These are phyloP conservation scores for Echeneis naucrates DNA, from an alignment of 2,797 vertebrate species.

Conservation along the genomic window DNA sequence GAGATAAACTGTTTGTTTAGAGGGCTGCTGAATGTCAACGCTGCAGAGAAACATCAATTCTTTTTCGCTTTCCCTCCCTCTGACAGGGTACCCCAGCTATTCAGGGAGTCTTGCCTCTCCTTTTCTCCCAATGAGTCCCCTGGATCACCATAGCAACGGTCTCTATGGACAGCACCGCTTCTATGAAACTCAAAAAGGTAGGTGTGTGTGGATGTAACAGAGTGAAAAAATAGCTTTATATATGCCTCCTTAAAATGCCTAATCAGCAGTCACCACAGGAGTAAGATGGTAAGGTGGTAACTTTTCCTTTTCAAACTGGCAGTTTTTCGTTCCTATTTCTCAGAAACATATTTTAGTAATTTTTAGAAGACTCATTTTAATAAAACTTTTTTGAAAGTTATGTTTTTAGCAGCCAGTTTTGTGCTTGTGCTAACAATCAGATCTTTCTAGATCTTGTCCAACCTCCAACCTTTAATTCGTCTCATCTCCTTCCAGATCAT, in stretches of 20 bases:
- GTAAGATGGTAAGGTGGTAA: slow-evolving; percentile 31
- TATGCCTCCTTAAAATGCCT: slow-evolving; percentile 37
- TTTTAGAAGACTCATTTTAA: no score
- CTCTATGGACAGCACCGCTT: slow-evolving; percentile 97
- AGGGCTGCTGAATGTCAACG: slow-evolving; percentile 78
- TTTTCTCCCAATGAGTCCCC: slow-evolving; percentile 97
- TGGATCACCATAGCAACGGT: slow-evolving; percentile 97
- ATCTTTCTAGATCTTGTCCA: not conserved
- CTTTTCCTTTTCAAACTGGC: not conserved
- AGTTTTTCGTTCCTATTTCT: slow-evolving; percentile 13
- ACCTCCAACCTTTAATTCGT: not conserved
- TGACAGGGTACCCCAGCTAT: slow-evolving; percentile 95
- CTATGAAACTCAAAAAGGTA: slow-evolving; percentile 98
- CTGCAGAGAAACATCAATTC: slow-evolving; percentile 72
- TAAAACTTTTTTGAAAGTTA: not conserved
- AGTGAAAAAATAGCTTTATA: slow-evolving; percentile 25
- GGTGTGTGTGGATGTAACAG: slow-evolving; percentile 44
- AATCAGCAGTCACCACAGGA: slow-evolving; percentile 46
- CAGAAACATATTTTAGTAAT: not conserved
- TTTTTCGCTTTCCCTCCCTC: slow-evolving; percentile 70
- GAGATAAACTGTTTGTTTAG: slow-evolving; percentile 80
- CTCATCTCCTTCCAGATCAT: slow-evolving; percentile 85
- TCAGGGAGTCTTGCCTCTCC: slow-evolving; percentile 96
- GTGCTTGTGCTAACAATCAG: not conserved
- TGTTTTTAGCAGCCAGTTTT: not conserved